A percentile compares a stretch with the other conserved stretches of the same genome.
phyloP scores from a whole-genome alignment of 2,888 invertebrate species.

The Rhodophaea formosa region DNA sequence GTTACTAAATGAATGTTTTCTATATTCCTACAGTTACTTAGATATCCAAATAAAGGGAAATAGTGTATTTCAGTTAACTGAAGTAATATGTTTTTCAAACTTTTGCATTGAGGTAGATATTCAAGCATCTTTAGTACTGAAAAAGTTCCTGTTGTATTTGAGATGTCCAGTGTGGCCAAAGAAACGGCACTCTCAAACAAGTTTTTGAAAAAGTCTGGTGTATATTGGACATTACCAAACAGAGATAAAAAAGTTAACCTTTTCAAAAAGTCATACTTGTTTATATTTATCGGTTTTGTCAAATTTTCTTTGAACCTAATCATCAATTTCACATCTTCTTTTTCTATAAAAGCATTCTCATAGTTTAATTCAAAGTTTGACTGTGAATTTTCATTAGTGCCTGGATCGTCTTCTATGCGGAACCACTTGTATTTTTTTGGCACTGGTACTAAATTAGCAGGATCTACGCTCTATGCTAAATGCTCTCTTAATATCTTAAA shows the following conservation, averaged over 20 bases:
- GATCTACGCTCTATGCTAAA: not conserved
- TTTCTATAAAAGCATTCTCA: not conserved
- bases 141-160: not conserved
- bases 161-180: not conserved
- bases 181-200: not conserved
- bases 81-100: not conserved
- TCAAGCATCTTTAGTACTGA: not conserved
- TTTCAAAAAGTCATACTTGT: not conserved
- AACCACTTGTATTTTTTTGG: not conserved
- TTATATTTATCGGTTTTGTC: not conserved
- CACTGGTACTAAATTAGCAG: not conserved
- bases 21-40: not conserved
- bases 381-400: not conserved
- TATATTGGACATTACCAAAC: not conserved
- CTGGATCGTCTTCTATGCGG: not conserved
- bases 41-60: not conserved
- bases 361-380: not conserved
- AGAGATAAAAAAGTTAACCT: not conserved
- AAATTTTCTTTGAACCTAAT: not conserved
- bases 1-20: not conserved
- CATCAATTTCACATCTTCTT: not conserved
- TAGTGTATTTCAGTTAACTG: not conserved
- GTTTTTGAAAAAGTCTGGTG: not conserved
- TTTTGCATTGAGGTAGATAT: not conserved
- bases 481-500: not conserved